Evolutionary conservation across 2,888 invertebrate species (phyloP).

Genomic region (Idaea aversata): DNA sequence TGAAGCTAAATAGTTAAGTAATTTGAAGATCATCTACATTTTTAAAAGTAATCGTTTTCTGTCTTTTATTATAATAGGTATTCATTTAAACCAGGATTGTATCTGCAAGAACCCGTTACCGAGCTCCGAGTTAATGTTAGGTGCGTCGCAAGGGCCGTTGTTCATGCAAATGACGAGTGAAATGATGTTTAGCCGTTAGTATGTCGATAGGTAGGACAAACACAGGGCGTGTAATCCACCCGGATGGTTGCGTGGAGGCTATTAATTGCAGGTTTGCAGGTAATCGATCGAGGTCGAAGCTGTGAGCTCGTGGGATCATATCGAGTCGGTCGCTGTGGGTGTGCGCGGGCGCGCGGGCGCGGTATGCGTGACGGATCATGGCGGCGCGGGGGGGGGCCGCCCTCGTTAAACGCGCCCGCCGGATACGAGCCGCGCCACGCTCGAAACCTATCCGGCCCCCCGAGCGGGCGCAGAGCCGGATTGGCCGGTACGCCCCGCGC

Average conservation of each 20-base stretch:
- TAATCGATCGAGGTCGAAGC: slow-evolving; percentile 64
- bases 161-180: slow-evolving; percentile 36
- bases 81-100: neutral
- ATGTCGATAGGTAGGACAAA: slow-evolving; percentile 49
- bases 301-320: slow-evolving; percentile 32
- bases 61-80: no score
- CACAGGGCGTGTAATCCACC: slow-evolving; percentile 67
- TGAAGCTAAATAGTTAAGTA: no score
- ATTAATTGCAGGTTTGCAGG: slow-evolving; percentile 77
- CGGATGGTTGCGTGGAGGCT: slow-evolving; percentile 71
- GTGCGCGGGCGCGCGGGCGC: slow-evolving; percentile 38
- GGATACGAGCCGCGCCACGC: slow-evolving; percentile 70
- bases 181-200: slow-evolving; percentile 37
- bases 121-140: neutral
- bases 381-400: slow-evolving; percentile 75
- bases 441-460: slow-evolving; percentile 74
- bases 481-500: slow-evolving; percentile 66
- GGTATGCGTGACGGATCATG: slow-evolving; percentile 77
- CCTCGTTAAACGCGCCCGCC: slow-evolving; percentile 76
- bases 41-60: neutral
- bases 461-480: slow-evolving; percentile 58
- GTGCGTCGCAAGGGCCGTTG: slow-evolving; percentile 15
- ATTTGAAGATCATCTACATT: neutral
- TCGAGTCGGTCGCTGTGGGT: slow-evolving; percentile 34
- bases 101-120: neutral